Base-by-base conservation (phyloP, 2,797 vertebrate genomes). In the Chrosomus eos region DNA sequence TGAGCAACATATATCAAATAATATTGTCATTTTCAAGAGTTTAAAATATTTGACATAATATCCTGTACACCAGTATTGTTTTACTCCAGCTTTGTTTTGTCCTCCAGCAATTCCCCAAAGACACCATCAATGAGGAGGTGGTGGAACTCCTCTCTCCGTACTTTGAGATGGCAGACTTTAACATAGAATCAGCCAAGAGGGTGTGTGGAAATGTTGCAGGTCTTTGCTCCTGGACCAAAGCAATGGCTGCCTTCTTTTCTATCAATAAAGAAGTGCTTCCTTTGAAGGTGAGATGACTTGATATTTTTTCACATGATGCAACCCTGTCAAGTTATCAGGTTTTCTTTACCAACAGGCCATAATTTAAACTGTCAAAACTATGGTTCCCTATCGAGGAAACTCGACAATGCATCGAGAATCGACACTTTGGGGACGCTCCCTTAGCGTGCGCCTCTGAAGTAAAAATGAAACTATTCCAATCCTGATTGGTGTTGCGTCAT, bases 261-360 rank as follows among this genome's bases (percentile, higher is more conserved):
- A 97, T 98, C 89, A 99, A 99, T 93, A 99, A 97, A 92, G 98
- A 99, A 91, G 98, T 99, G 70, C 92, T 99, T 62, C 98, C 98
- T 79, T 92, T 99, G 89, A 99, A 99, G 96, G 98, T 99, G 6
- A 79, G 38, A 79, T 43, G 21, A n/a, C 21, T 55, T 31, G 18
- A 21, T 73, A 16, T 73, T 19, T 38, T 75, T 36, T 16, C 33
- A 75, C 31, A 55, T 36, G 7, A 33, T 55, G 21, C 11, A 55
- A 36, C 48, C 16, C 45, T 43, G 11, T 16, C 36, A 71, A 28
- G 51, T 58, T 28, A 31, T 28, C 3, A 26, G 10, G 5, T 0
- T 55, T 75, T 55, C 16, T 43, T 81, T 38, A 28, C 14, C 14
- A 81, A 43, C 51, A 40, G 33, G 23, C 33, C 4, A n/a, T 55